Percentiles rank a stretch among this genome's conserved stretches.
These are phyloP conservation scores for Gracilinanus agilis DNA, from an alignment of 2,113 vertebrate genomes.

Conservation along the genomic window DNA sequence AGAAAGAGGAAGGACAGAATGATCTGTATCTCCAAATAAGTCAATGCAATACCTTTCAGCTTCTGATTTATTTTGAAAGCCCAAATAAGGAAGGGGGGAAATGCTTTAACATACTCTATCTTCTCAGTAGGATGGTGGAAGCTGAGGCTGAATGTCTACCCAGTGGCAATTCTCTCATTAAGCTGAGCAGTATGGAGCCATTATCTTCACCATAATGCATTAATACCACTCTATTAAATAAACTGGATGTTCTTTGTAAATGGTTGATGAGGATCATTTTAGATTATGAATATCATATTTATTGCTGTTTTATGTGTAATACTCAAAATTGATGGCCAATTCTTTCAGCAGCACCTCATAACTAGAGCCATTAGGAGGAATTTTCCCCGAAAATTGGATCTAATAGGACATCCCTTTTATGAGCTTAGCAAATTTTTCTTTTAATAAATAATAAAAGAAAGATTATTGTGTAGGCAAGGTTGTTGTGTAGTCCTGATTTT, in stretches of 20 bases:
- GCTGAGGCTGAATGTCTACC: conserved; percentile 48
- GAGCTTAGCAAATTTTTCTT: conserved; percentile 1
- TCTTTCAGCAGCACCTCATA: conserved; percentile 41
- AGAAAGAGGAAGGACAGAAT: not conserved
- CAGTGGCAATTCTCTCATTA: conserved; percentile 58
- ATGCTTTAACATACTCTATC: conserved; percentile 10
- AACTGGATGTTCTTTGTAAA: conserved; percentile 60
- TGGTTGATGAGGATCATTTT: conserved; percentile 64
- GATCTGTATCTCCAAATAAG: not conserved
- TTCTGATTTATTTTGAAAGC: conserved; percentile 10
- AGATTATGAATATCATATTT: conserved; percentile 69
- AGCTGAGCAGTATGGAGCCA: conserved; percentile 46
- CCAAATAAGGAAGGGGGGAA: conserved; percentile 6
- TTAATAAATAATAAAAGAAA: conserved; percentile 35
- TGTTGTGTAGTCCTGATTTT: not conserved
- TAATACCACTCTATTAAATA: conserved; percentile 63
- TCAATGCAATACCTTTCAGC: not conserved
- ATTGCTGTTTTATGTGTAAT: conserved; percentile 69
- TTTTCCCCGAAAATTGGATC: conserved; percentile 35
- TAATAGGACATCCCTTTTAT: conserved; percentile 51
- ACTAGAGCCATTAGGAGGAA: conserved; percentile 33
- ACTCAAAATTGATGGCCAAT: conserved; percentile 55
- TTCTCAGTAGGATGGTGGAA: conserved; percentile 47
- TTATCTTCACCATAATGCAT: conserved; percentile 60
- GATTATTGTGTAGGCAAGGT: not conserved